Evolutionary conservation across 2,797 vertebrate genomes (phyloP).

Genomic region (Sarcoramphus papa): DNA sequence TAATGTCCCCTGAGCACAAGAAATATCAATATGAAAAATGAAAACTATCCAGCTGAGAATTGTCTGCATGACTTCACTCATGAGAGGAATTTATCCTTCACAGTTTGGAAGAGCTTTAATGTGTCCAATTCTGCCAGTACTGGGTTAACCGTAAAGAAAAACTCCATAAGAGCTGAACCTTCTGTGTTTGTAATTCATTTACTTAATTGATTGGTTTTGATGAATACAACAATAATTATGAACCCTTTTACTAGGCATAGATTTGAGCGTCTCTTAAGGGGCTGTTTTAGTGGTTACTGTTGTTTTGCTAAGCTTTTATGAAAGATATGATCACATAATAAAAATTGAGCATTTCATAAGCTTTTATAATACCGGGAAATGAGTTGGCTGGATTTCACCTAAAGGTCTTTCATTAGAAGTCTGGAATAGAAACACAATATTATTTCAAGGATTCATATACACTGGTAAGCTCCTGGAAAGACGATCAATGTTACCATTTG

Average conservation of each 20-base stretch:
- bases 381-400: not conserved
- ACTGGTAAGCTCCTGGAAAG: not conserved
- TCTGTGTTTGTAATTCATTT: not conserved
- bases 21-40: not conserved
- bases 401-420: not conserved
- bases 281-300: not conserved
- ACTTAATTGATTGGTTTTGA: not conserved
- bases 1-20: not conserved
- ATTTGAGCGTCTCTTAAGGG: not conserved
- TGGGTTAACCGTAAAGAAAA: not conserved
- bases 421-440: not conserved
- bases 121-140: not conserved
- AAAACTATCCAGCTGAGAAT: not conserved
- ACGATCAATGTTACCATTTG: not conserved
- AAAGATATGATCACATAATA: not conserved
- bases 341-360: not conserved
- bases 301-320: not conserved
- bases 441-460: not conserved
- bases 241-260: not conserved
- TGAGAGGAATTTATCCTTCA: not conserved
- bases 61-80: not conserved
- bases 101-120: not conserved
- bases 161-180: not conserved
- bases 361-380: not conserved
- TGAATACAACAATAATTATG: not conserved